Base-by-base conservation (phyloP, 2,113 vertebrate species). In the Eolophus roseicapilla region DNA sequence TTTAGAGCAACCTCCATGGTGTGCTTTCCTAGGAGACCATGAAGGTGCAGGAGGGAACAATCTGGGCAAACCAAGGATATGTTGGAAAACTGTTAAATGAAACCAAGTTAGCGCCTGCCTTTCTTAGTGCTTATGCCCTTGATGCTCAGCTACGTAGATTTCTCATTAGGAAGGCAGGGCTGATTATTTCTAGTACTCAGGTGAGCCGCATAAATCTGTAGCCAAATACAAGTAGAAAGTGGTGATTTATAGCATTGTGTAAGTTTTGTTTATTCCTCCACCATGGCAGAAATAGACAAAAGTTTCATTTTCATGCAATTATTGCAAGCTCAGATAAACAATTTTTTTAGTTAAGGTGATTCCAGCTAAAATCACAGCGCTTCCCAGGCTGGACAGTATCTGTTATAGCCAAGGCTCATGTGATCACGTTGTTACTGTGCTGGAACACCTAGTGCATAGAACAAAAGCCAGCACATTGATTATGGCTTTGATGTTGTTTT, bases 381-480 rank as follows among this genome's bases (percentile, higher is more conserved):
- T 81, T 19, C 81, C 63, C 11, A 23, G 69, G 49, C 80, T 89
- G 91, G 95, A 82, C 92, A 93, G 6, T 31, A 9, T 88, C 82
- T 91, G 69, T 18, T 21, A 23, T 13, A 92, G 70, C 70, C 10
- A 0, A 53, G 81, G 82, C 65, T 75, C 91, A 83, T 41, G 21
- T 89, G 83, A 52, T 46, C 6, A 6, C 16, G 0, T 52, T 29
- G 3, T 75, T 69, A 9, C 67, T 3, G 6, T 46, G 81, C 94
- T 35, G 65, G 83, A 82, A 73, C 91, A 96, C 91, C 93, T 96
- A 60, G 65, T 39, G 95, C 91, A 19, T 69, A 87, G 96, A 96
- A 96, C 95, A 97, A 96, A 96, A 96, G 90, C 44, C 95, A 88
- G 88, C 80, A 65, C 92, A 18, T 52, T 82, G 91, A 96, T 96